Base-by-base conservation (phyloP, 2,888 invertebrate genomes). In the Oithona nana region DNA sequence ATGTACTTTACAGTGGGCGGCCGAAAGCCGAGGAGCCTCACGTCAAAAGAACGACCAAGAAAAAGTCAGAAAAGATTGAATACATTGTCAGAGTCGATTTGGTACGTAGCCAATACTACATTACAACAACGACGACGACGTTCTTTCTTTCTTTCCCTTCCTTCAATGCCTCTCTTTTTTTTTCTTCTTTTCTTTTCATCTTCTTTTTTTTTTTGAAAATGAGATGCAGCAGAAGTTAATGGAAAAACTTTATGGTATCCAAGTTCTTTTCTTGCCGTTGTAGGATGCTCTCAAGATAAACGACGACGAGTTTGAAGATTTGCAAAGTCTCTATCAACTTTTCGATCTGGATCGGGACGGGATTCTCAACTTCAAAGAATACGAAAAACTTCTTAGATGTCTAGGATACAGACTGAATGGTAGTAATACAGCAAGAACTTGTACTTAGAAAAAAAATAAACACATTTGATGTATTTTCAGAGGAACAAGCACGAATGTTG, bases 81-180 rank as follows among this genome's bases (percentile, higher is more conserved):
- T 61, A 61, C 29, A 61, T 61, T 22, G 62, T 62, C 28, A 55
- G 62, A 56, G 62, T 62, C 22, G 54, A 62, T 13, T 24, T 62
- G 56, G 62, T 62, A 56, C 56, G 6, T n/a, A 52, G n/a, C n/a
- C n/a, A n/a, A n/a, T n/a, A n/a, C n/a, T n/a, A n/a, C n/a, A n/a
- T n/a, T n/a, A n/a, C n/a, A n/a, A n/a, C n/a, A n/a, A n/a, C n/a
- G n/a, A n/a, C n/a, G n/a, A n/a, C n/a, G n/a, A n/a, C n/a, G n/a
- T n/a, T n/a, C n/a, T n/a, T n/a, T n/a, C n/a, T n/a, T n/a, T n/a
- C n/a, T n/a, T n/a, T n/a, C n/a, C n/a, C n/a, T n/a, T n/a, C n/a
- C n/a, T n/a, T n/a, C 39, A 11, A 39, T 39, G 11, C 16, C 16
- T 39, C 16, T 39, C 39, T 39, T 39, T 39, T 39, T 39, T 39